Base-by-base conservation (phyloP, 2,888 invertebrate species). In the Cataglyphis altisquamis region DNA sequence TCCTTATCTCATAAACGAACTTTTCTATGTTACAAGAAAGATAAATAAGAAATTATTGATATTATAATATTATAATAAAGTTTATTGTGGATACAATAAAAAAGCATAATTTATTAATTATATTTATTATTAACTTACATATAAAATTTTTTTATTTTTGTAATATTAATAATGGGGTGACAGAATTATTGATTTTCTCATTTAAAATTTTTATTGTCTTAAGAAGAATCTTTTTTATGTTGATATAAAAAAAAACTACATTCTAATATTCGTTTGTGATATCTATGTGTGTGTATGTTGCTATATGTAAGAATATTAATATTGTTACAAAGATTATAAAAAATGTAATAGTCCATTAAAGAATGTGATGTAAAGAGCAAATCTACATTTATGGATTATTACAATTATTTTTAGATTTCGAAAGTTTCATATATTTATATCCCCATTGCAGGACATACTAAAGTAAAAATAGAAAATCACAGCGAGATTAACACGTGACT, bases 401-500 rank as follows among this genome's bases (percentile, higher is more conserved):
- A 18, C 8, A 18, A 45, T 67, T 67, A 67, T 45, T 67, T 67
- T 29, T 29, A 9, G 10, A 29, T 67, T 29, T 48, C 29, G 18
- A 18, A 18, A 45, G 8, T 29, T 52, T 52, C 8, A 52, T n/a
- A 45, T 45, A n/a, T 52, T n/a, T 8, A 52, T 52, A 52, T 52
- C 52, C 48, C 48, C 5, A 9, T 29, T 67, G 15, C 10, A 8
- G 29, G 25, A 60, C 52, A 39, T 9, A 18, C 18, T 25, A 66
- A 39, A 73, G 12, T 29, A 18, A 82, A 64, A 78, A 36, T 29
- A 55, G 45, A 48, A 57, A 48, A 80, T 60, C 10, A 9, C 52
- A 55, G 32, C 62, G 72, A 78, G 83, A 83, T 88, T 60, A 88
- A 85, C 80, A 68, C 55, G 52, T 45, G 78, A 74, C 41, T 73